Conservation (phyloP, 1,140 invertebrate species). For the Antheraea mylitta region DNA sequence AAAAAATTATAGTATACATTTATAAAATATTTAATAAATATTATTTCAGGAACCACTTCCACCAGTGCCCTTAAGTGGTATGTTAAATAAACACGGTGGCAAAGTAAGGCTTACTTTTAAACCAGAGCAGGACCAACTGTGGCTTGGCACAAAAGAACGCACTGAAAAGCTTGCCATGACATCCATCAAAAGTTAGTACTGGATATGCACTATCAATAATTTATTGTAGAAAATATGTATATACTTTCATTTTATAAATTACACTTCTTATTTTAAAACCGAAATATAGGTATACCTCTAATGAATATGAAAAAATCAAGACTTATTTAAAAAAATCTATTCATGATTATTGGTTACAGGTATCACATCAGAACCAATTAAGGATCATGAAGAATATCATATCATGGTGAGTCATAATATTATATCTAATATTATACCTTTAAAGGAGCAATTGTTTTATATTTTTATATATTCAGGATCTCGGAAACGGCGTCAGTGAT, state of each 20-base stretch:
- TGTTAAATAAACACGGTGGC: constrained; percentile 95
- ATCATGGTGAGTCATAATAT: constrained; percentile 86
- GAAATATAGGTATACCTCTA: too few species aligned
- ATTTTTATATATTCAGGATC: too few species aligned
- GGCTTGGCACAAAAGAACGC: constrained; percentile 96
- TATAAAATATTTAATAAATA: constrained; percentile 8
- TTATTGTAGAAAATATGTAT: too few species aligned
- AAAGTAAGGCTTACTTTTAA: constrained; percentile 97
- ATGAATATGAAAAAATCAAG: too few species aligned
- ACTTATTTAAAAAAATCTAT: too few species aligned
- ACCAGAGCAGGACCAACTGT: constrained; percentile 94
- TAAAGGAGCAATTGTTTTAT: too few species aligned
- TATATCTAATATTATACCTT: too few species aligned
- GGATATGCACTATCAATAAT: too few species aligned
- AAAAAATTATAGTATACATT: not conserved
- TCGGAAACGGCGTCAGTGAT: too few species aligned
- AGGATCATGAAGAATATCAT: constrained; percentile 95
- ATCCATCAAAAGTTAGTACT: constrained; percentile 87
- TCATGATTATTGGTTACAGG: constrained; percentile 41
- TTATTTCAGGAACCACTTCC: constrained; percentile 88
- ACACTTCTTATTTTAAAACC: too few species aligned
- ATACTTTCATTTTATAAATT: too few species aligned
- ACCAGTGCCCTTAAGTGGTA: constrained; percentile 90
- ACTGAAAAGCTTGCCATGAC: constrained; percentile 96
- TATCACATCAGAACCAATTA: constrained; percentile 88